Evolutionary conservation across 2,888 invertebrate species (phyloP).

Genomic region (Pterostichus niger): DNA sequence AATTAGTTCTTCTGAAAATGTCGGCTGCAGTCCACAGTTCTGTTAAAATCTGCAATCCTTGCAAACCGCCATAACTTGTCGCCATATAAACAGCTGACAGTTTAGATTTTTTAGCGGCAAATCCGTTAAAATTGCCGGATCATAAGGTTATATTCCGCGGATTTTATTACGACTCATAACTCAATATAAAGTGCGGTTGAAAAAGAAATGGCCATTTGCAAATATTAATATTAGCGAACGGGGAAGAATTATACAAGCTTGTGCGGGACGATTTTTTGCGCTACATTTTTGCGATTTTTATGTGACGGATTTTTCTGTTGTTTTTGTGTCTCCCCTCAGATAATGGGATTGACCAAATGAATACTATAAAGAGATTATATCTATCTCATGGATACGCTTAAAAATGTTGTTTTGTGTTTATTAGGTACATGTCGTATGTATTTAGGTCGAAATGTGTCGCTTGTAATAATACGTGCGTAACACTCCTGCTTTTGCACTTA

Average conservation of each 20-base stretch:
- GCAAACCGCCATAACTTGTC: background rate
- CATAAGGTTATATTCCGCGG: conserved; percentile 48
- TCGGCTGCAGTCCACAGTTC: too few species aligned
- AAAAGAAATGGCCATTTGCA: conserved; percentile 49
- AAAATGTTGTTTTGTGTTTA: conserved; percentile 30
- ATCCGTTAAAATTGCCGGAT: conserved; percentile 10
- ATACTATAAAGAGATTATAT: conserved; percentile 43
- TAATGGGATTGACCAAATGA: conserved; percentile 58
- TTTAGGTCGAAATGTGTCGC: conserved; percentile 18
- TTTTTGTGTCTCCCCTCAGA: conserved; percentile 7
- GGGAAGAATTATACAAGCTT: conserved; percentile 7
- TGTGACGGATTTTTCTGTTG: conserved; percentile 33
- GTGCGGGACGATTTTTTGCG: conserved; percentile 33
- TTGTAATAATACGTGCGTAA: background rate
- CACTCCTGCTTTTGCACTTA: background rate
- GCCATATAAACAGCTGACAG: conserved; percentile 43
- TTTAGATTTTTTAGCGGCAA: conserved; percentile 43
- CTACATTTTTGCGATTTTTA: conserved; percentile 36
- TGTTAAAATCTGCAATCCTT: too few species aligned
- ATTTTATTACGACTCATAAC: conserved; percentile 45
- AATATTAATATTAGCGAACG: conserved; percentile 53
- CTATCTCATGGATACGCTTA: conserved; percentile 1
- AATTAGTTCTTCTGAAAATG: too few species aligned
- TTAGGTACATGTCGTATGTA: background rate
- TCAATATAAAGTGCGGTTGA: conserved; percentile 37